Evolutionary conservation across 2,888 invertebrate genomes (phyloP), one percentile per base, ranked within the genome.

Genomic region (Dolichomitus sp.): DNA sequence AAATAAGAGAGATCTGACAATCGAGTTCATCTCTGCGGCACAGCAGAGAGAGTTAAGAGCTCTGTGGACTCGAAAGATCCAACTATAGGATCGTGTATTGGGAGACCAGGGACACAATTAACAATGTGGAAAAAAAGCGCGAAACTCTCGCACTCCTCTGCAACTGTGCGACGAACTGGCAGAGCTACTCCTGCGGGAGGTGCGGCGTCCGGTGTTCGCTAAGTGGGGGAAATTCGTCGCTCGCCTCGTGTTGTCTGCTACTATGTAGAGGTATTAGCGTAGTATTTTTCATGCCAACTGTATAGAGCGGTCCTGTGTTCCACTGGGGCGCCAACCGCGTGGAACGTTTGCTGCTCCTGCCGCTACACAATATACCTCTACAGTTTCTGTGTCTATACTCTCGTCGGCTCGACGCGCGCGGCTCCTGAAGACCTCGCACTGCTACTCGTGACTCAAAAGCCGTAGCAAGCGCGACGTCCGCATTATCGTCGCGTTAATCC

Each of bases 221-320:
- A 12, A 19, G 50, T n/a, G 40, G 19, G 17, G 33, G 27, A 86
- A 89, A 88, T 86, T 87, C 88, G 84, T 85, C 84, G 77, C 78
- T 79, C 80, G 40, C 79, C 80, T 81, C 73, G 76, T 83, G 86
- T 30, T 37, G 9, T 37, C 30, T n/a, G 14, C 30, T 84, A 86
- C 85, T 85, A 84, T 88, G 87, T 87, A 84, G 4, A 19, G 45
- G 30, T 50, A 86, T 86, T 85, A 85, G 84, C 37, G 45, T 27
- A 57, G 14, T 65, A 45, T 70, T 61, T 70, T 40, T 45, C 84
- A 89, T 27, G 1, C 23, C 17, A 23, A 7, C 17, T 52, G 52
- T 88, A 90, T 88, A 90, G 12, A 14, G 45, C 90, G 87, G 90
- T 90, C 87, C 88, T 90, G 61, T 23, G 52, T 90, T 91, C 87